phyloP scores from a whole-genome alignment of 2,888 invertebrate species.

The Pediacus dermestoides region DNA sequence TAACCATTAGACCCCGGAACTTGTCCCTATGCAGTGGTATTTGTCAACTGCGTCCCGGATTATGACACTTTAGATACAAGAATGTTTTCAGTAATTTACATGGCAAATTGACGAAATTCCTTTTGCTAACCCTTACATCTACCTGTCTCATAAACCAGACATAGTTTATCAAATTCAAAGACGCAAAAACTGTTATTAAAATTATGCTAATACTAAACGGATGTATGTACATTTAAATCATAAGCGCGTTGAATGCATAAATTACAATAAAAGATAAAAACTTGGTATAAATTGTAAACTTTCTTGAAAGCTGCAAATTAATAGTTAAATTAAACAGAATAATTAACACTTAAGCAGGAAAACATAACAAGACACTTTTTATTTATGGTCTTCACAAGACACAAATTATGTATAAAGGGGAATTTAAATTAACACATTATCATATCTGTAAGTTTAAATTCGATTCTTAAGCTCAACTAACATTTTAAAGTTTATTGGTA shows the following conservation, averaged over 20 bases:
- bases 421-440: conserved; percentile 15
- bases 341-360: conserved; percentile 15
- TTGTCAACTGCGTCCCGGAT: conserved; percentile 27
- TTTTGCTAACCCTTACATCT: no score
- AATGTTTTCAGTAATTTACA: conserved; percentile 7
- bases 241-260: no score
- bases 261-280: conserved; percentile 11
- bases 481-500: conserved; percentile 4
- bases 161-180: no score
- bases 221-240: no score
- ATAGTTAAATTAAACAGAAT: conserved; percentile 15
- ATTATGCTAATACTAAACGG: no score
- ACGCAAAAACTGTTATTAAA: no score
- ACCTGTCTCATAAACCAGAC: no score
- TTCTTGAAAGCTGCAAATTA: conserved; percentile 13
- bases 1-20: conserved; percentile 22
- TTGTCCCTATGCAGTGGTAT: conserved; percentile 22
- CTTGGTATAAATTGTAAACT: conserved; percentile 14
- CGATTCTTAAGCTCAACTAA: no score
- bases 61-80: conserved; percentile 22
- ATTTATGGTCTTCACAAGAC: conserved; percentile 13
- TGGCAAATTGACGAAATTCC: not conserved
- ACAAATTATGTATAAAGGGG: conserved; percentile 7
- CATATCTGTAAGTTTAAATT: conserved; percentile 9
- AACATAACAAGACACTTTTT: conserved; percentile 11